Evolutionary conservation across 2,113 vertebrate genomes (phyloP).

Genomic region (Scomber colias): DNA sequence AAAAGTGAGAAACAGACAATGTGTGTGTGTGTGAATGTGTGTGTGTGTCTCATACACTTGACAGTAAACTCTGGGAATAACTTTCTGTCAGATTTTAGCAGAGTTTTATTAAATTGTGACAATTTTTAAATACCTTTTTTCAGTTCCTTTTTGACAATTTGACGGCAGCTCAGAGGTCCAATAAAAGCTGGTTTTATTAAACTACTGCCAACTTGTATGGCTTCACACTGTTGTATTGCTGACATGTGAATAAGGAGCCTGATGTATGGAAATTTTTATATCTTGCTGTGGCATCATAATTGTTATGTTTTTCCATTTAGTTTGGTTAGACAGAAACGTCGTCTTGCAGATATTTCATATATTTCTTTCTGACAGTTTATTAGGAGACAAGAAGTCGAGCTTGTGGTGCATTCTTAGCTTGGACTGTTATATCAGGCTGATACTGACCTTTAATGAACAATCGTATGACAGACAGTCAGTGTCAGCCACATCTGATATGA

Average conservation of each 20-base stretch:
- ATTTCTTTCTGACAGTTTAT: constrained; percentile 5
- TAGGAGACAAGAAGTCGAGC: not conserved
- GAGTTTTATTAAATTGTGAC: constrained; percentile 4
- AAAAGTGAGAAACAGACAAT: not conserved
- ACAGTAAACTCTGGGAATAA: not conserved
- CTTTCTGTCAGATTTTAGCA: not conserved
- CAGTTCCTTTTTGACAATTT: not conserved
- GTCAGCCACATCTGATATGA: not conserved
- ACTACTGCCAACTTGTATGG: not conserved
- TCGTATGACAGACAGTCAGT: not conserved
- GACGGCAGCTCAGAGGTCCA: not conserved
- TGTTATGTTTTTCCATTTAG: not conserved
- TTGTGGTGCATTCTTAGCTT: not conserved
- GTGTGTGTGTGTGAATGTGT: not conserved
- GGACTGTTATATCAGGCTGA: constrained; percentile 4
- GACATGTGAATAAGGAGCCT: not conserved
- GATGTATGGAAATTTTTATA: not conserved
- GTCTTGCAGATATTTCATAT: not conserved
- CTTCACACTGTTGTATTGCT: not conserved
- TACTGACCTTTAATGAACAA: not conserved
- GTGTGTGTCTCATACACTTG: not conserved
- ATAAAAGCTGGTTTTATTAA: not conserved
- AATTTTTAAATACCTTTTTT: not conserved
- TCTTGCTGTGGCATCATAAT: not conserved
- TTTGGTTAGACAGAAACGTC: not conserved